These are phyloP conservation scores for Euphysa ruthae DNA, from an alignment of 30 jellyfish, hydroid and myxozoan genomes.

Conservation along the genomic window DNA sequence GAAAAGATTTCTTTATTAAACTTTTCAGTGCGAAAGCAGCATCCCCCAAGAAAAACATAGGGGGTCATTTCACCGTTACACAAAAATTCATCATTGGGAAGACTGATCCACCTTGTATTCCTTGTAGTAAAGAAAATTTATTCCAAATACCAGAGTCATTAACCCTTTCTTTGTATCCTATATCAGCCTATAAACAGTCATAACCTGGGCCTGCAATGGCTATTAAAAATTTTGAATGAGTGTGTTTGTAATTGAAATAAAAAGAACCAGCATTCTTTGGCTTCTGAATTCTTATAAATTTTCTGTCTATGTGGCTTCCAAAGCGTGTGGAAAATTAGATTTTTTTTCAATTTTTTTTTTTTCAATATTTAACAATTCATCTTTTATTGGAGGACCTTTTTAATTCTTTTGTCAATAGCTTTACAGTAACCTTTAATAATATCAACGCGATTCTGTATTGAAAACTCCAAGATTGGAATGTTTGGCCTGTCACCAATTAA, in stretches of 20 bases:
- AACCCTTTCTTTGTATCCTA: too few species aligned
- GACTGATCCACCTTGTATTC: background rate
- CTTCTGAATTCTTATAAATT: background rate
- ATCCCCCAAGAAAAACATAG: constrained; percentile 45
- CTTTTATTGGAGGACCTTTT: background rate
- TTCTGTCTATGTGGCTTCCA: background rate
- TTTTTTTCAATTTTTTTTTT: constrained; percentile 4
- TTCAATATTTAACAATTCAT: constrained; percentile 1
- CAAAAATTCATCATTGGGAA: background rate
- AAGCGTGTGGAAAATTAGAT: constrained; percentile 13
- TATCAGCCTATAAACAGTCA: background rate
- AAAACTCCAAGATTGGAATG: constrained; percentile 17
- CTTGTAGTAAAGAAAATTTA: too few species aligned
- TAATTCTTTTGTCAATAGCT: background rate
- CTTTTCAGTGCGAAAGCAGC: constrained; percentile 56
- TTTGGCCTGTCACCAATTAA: constrained; percentile 25
- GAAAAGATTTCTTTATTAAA: constrained; percentile 46
- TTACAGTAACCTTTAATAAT: constrained; percentile 17
- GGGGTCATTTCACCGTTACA: background rate
- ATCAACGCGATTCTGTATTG: constrained; percentile 22
- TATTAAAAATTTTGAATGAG: background rate
- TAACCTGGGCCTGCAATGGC: background rate
- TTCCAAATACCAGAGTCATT: constrained; percentile 43
- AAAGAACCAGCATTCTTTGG: constrained; percentile 9
- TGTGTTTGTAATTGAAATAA: constrained; percentile 9